Conservation (phyloP, 2,797 vertebrate species). For the Geotrypetes seraphini region DNA sequence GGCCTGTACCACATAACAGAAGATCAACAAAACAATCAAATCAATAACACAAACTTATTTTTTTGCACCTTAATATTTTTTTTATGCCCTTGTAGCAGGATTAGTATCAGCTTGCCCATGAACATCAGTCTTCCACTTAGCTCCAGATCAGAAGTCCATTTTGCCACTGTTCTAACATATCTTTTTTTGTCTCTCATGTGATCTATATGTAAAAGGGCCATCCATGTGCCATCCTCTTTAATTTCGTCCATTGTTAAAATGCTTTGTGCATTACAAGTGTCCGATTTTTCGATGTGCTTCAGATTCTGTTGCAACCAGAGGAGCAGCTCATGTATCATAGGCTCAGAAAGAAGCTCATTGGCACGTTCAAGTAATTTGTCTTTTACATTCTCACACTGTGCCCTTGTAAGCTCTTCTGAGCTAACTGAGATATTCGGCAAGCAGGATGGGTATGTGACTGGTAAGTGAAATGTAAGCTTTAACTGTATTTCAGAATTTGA, state of each 20-base stretch:
- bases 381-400: slow-evolving; percentile 52
- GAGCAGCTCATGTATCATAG: slow-evolving; percentile 67
- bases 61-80: slow-evolving; percentile 61
- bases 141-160: slow-evolving; percentile 62
- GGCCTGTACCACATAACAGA: no score
- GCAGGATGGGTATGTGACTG: slow-evolving; percentile 58
- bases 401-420: slow-evolving; percentile 61
- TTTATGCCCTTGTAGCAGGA: slow-evolving; percentile 67
- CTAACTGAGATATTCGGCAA: slow-evolving; percentile 65
- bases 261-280: slow-evolving; percentile 8
- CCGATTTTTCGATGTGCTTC: slow-evolving; percentile 25
- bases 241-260: slow-evolving; percentile 12
- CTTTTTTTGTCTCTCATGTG: slow-evolving; percentile 70
- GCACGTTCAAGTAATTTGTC: slow-evolving; percentile 55
- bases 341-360: slow-evolving; percentile 44
- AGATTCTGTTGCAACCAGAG: slow-evolving; percentile 66
- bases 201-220: slow-evolving; percentile 62
- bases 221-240: slow-evolving; percentile 44
- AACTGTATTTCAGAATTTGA: slow-evolving; percentile 36
- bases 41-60: slow-evolving; percentile 25
- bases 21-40: slow-evolving; percentile 20
- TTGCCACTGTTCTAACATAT: slow-evolving; percentile 62
- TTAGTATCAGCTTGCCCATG: slow-evolving; percentile 61
- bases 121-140: slow-evolving; percentile 68
- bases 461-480: slow-evolving; percentile 66